Base-by-base conservation (phyloP, 2,113 vertebrate species). In the Heteronetta atricapilla region DNA sequence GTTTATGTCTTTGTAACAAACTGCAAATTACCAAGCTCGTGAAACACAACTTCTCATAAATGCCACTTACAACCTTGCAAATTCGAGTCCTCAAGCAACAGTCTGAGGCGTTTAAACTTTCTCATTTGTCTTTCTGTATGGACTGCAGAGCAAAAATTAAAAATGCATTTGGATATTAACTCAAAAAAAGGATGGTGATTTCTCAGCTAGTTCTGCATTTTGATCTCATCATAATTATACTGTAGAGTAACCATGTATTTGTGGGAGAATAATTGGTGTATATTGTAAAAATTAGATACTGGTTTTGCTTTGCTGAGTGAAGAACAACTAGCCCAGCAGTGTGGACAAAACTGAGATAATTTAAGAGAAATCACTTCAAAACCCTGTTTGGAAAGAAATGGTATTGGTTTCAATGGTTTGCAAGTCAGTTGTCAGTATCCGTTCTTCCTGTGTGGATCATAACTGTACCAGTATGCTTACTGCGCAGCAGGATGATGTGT, bases 1-100 rank as follows among this genome's bases (percentile, higher is more conserved):
- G 82, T 95, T 95, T 94, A 69, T 82, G 78, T 82, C 88, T 97
- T 95, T 92, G 78, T 88, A 95, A 96, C 83, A 89, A 94, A 95
- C 72, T 95, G 94, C 88, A 94, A 95, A 97, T 96, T 95, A 84
- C 79, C 81, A 40, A 91, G 67, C 68, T 60, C 48, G 17, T 62
- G 73, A 67, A 93, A 79, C 81, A 91, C 95, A 83, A 68, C 74
- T 87, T 85, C 88, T 79, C 73, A 67, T 94, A 93, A 98, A 95
- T 96, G 93, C 93, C 77, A 56, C 87, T 82, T 70, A 33, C 67
- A 96, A 60, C 84, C 76, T 69, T 72, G n/a, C 11, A 88, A 55
- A 80, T 80, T 93, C 4, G 19, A 89, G 85, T 96, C 82, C 89
- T 94, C 26, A 10, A 94, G 92, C 80, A 76, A 52, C 70, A 66